Evolutionary conservation across 1,140 invertebrate genomes (phyloP), one percentile per base, ranked within the genome.

Genomic region (Drosophila bipectinata): DNA sequence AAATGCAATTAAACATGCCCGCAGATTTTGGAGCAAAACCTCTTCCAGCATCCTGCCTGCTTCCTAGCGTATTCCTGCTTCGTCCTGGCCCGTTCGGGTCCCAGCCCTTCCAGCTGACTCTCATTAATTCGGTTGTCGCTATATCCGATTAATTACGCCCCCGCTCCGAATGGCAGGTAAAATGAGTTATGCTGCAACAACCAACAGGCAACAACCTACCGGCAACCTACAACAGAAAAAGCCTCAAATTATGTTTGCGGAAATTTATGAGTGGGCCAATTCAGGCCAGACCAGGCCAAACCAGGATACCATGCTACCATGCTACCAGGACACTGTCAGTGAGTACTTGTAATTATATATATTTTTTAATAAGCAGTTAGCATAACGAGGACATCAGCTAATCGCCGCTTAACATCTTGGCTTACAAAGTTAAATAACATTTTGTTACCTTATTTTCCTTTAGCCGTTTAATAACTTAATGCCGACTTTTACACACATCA

Each of bases 321-420:
- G 10, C 10, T 37, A n/a, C 41, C 41, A 37, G 49, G 18, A 37
- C 10, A 3, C 2, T 44, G 12, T 37, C 21, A 51, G 9, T 10
- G 53, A 39, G 32, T 26, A 45, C 60, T 61, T 41, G 72, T 77
- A 81, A 85, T 85, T 87, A 78, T 69, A 63, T 78, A 81, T 69
- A 63, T 78, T 82, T 84, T 85, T 85, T 85, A 87, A 85, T 85
- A 85, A 87, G 81, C 82, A 87, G 63, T 81, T 74, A 81, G 82
- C 74, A 73, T 57, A 68, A 81, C 69, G 74, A 49, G 59, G 69
- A 66, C 75, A 87, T 74, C 74, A 63, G 67, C 82, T 85, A 87
- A 85, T 85, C 81, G 82, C 74, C 58, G 81, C 81, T 78, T 72
- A 81, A 68, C 82, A 84, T 84, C 82, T 85, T 64, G 69, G 64